Evolutionary conservation across 64 coral and sea anemone genomes (phyloP).

Genomic region (Actinia equina): DNA sequence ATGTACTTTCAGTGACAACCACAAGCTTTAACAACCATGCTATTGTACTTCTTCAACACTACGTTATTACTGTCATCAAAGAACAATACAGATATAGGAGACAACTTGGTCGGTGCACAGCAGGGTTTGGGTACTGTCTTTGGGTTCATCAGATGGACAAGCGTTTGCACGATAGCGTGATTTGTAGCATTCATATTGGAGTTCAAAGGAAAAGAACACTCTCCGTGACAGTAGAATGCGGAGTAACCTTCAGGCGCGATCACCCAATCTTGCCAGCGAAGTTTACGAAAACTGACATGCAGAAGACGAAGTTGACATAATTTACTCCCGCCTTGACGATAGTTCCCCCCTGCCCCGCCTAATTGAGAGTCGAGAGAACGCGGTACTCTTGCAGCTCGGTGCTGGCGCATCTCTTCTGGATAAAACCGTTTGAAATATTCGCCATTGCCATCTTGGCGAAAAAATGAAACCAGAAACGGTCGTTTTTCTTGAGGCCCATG

Average conservation of each 20-base stretch:
- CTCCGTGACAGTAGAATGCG: conserved; percentile 78
- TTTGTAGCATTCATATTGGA: conserved; percentile 82
- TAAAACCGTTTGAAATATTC: conserved; percentile 21
- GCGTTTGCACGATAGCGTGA: conserved; percentile 94
- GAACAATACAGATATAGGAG: conserved; percentile 78
- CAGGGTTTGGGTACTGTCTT: conserved; percentile 79
- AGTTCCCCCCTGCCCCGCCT: conserved; percentile 13
- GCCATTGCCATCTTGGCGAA: conserved; percentile 27
- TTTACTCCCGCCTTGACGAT: conserved; percentile 5
- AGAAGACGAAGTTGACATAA: conserved; percentile 65
- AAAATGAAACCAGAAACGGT: conserved; percentile 90
- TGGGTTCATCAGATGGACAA: conserved; percentile 92
- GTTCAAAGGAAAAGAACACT: conserved; percentile 82
- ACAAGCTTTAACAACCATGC: conserved; percentile 93
- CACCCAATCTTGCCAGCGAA: conserved; percentile 90
- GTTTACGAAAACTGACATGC: conserved; percentile 79
- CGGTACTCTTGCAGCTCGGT: background rate
- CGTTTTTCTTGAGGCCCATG: conserved; percentile 79
- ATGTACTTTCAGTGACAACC: conserved; percentile 72
- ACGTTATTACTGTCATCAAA: conserved; percentile 92
- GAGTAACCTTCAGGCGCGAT: conserved; percentile 96
- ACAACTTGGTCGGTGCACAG: conserved; percentile 84
- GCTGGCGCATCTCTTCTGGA: background rate
- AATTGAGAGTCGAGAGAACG: conserved; percentile 33
- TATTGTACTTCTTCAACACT: conserved; percentile 88